Evolutionary conservation across 1,140 invertebrate genomes (phyloP), one percentile per base, ranked within the genome.

Genomic region (Rhyzopertha dominica): DNA sequence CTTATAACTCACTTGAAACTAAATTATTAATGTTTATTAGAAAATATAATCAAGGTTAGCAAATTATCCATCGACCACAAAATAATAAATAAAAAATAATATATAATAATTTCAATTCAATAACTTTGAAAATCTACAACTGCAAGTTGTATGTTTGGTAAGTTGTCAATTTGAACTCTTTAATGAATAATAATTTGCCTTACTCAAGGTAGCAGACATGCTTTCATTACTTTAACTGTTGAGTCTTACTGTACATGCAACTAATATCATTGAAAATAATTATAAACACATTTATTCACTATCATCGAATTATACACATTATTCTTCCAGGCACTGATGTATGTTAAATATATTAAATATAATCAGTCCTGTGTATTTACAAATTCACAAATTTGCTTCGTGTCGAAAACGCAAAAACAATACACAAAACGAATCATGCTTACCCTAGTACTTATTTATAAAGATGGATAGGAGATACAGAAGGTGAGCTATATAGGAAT

Each of bases 311-410:
- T 51, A 42, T 44, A 48, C n/a, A n/a, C n/a, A n/a, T n/a, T n/a
- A n/a, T n/a, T n/a, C n/a, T n/a, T 54, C 52, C 52, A 54, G 52
- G 52, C 52, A 54, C 52, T 54, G 52, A 51, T 40, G 52, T 50
- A 43, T 54, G 31, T 46, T 32, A 44, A 50, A 51, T 50, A 43
- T 42, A 38, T 47, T 44, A 41, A 53, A 34, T 37, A 30, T 25
- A 39, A 48, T 53, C 51, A 53, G 51, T 53, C 39, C 43, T 42
- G 52, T 54, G 52, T 54, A 50, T 54, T 42, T 54, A 54, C 52
- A 54, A 44, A 40, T 37, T 47, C 52, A 48, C 51, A 48, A 43
- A n/a, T n/a, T n/a, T n/a, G n/a, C n/a, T n/a, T n/a, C n/a, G n/a
- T n/a, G n/a, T n/a, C n/a, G n/a, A n/a, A n/a, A n/a, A n/a, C n/a